Base-by-base conservation (phyloP, 2,113 vertebrate genomes). In the Catharus fuscescens region DNA sequence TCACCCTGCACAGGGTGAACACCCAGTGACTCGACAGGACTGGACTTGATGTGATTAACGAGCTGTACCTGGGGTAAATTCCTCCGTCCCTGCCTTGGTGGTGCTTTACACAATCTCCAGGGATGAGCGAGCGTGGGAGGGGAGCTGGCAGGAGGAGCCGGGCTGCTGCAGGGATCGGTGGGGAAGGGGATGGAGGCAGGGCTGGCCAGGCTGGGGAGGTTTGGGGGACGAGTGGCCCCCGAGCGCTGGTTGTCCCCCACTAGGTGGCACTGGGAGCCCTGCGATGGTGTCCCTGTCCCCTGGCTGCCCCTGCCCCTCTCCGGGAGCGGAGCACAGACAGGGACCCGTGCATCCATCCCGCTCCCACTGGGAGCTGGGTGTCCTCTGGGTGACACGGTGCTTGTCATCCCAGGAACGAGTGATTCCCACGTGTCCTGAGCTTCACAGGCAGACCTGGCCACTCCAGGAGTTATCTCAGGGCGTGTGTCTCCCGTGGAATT, bases 251-350 rank as follows among this genome's bases (percentile, higher is more conserved):
- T 54, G 88, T 90, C 66, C 16, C 88, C 96, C 95, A 57, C 96
- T 97, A 97, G 96, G 47, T 97, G 96, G 96, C 96, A 94, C 88
- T 92, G 86, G 88, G 92, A 96, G 90, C 82, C 54, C 88, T 95
- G 82, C 54, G 42, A 93, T 94, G 82, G 29, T 65, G 67, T 62
- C 79, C n/a, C 18, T 26, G 81, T 74, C 4, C 54, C 76, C 52
- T 18, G 52, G 28, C 72, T 14, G 34, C 5, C 53, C 48, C 56
- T 21, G 67, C 54, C 20, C 12, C 31, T 0, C 17, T 28, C 3
- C 40, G 5, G 31, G 31, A n/a, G 40, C 54, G 10, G 29, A 31
- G 42, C 25, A 2, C 45, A 23, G 31, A 18, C 31, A 42, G 28
- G 50, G n/a, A 8, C 5, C 65, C n/a, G 36, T 5, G 54, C 64